Conservation (phyloP, 2,797 vertebrate species). For the Lepidocolaptes lacrymiger region DNA sequence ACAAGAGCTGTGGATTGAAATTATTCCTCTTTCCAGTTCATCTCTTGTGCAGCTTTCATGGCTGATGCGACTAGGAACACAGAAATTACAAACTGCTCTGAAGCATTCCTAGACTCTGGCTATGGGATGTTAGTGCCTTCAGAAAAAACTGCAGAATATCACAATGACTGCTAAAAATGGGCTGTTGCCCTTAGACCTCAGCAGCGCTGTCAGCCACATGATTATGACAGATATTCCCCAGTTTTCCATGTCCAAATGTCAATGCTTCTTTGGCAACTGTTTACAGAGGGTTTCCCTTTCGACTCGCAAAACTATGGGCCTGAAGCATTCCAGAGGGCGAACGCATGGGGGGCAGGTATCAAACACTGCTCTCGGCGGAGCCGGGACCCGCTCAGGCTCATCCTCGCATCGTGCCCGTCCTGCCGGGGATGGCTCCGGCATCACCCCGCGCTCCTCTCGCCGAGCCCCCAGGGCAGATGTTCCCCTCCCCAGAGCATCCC, state of each 20-base stretch:
- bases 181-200: not conserved
- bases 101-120: not conserved
- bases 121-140: not conserved
- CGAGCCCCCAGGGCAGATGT: not conserved
- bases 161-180: not conserved
- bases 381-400: not conserved
- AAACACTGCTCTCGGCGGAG: not conserved
- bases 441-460: not conserved
- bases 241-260: not conserved
- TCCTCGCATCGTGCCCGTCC: not conserved
- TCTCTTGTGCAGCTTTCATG: not conserved
- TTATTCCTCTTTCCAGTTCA: not conserved
- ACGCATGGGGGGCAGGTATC: accelerated
- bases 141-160: not conserved
- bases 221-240: not conserved
- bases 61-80: not conserved
- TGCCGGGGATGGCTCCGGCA: not conserved
- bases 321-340: not conserved
- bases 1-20: not conserved
- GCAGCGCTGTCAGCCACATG: not conserved
- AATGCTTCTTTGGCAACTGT: not conserved
- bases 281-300: not conserved
- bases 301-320: not conserved
- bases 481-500: not conserved
- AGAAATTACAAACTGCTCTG: not conserved